Percentiles rank a stretch among this genome's conserved stretches.
These are phyloP conservation scores for Sebastes kiyomatsui DNA, from an alignment of 2,797 vertebrate genomes.

Conservation along the genomic window DNA sequence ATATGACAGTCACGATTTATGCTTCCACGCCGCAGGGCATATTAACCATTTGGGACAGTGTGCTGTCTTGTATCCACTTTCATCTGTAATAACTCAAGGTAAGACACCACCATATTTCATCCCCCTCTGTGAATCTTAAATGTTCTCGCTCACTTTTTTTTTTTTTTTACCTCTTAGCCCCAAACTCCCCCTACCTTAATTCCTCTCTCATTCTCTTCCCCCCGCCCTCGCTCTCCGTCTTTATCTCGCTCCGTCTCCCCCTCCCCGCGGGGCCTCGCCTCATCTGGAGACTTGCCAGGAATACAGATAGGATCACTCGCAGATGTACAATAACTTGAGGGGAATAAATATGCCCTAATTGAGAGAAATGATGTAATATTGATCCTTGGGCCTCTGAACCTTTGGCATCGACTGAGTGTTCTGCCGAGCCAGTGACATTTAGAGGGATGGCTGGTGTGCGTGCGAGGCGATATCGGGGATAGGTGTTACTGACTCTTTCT, in stretches of 20 bases:
- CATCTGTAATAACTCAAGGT: conserved; percentile 73
- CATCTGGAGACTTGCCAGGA: conserved; percentile 59
- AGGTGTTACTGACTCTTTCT: conserved; percentile 21
- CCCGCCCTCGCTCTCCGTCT: conserved; percentile 40
- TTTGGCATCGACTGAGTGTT: conserved; percentile 54
- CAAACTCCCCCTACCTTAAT: conserved; percentile 39
- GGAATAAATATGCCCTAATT: conserved; percentile 79
- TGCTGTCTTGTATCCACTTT: conserved; percentile 70
- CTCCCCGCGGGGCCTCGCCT: conserved; percentile 34
- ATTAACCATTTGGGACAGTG: conserved; percentile 69
- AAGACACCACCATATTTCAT: conserved; percentile 72
- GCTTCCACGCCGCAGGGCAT: conserved; percentile 50
- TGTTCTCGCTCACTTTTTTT: conserved; percentile 51
- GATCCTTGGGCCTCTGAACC: conserved; percentile 68
- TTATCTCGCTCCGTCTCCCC: conserved; percentile 39
- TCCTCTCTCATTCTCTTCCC: conserved; percentile 39
- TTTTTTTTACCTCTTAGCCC: conserved; percentile 18
- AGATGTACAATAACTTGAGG: conserved; percentile 73
- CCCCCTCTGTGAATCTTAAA: conserved; percentile 71
- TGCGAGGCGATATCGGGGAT: neutral
- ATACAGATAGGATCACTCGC: conserved; percentile 74
- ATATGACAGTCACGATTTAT: conserved; percentile 70
- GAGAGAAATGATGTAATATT: conserved; percentile 81
- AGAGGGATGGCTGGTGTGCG: conserved; percentile 52
- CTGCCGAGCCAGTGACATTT: conserved; percentile 75